phyloP scores from a whole-genome alignment of 2,113 vertebrate genomes.

The Apodemus speciosus region DNA sequence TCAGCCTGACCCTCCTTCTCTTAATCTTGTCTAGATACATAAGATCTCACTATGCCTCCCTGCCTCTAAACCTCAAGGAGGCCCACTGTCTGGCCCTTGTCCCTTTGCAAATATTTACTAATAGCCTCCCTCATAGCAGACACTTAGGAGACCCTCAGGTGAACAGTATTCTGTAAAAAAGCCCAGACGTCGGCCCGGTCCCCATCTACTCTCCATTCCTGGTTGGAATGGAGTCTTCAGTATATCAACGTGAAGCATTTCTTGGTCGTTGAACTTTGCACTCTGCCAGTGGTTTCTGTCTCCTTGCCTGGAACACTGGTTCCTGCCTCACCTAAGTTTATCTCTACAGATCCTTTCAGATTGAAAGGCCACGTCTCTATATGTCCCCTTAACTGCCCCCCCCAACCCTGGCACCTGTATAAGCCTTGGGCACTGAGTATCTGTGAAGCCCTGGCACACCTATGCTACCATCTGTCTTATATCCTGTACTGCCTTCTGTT shows the following conservation, averaged over 20 bases:
- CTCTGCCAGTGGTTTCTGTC: not conserved
- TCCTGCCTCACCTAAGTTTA: not conserved
- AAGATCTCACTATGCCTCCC: not conserved
- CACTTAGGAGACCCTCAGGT: not conserved
- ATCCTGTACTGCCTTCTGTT: not conserved
- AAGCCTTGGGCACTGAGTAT: not conserved
- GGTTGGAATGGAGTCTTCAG: not conserved
- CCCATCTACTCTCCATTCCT: not conserved
- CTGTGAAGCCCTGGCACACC: not conserved
- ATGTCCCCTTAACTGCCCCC: not conserved
- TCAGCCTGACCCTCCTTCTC: not conserved
- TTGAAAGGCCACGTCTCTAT: not conserved
- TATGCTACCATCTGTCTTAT: fast-evolving
- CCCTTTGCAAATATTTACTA: not conserved
- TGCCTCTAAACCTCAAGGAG: no score
- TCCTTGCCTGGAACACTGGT: not conserved
- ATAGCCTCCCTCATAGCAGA: not conserved
- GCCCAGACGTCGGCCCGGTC: fast-evolving
- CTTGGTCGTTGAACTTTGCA: not conserved
- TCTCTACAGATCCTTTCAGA: not conserved
- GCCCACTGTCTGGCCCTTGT: not conserved
- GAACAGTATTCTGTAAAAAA: not conserved
- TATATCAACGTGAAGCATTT: not conserved
- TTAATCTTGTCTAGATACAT: not conserved
- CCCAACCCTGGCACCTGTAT: not conserved